These are phyloP conservation scores for Lasioglossum villosulum DNA, from an alignment of 2,888 invertebrate species.

Conservation along the genomic window DNA sequence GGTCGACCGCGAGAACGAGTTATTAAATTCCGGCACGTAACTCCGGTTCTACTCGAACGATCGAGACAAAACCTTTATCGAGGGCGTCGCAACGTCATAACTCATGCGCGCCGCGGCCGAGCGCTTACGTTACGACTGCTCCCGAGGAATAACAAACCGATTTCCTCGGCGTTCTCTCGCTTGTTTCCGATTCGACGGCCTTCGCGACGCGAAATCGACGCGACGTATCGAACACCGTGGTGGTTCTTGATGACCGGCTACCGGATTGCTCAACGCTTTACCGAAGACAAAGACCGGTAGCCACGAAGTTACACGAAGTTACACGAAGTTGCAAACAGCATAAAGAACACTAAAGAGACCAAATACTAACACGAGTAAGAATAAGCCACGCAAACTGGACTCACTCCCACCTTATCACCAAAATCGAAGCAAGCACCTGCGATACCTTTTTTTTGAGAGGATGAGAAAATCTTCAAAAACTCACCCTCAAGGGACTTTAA, in stretches of 20 bases:
- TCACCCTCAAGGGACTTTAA: too few relatives aligned
- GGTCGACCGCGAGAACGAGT: conserved; percentile 26
- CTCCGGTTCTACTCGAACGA: conserved; percentile 31
- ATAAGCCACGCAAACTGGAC: too few relatives aligned
- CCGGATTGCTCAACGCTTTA: neutral
- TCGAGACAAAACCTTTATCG: conserved; percentile 51
- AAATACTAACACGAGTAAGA: too few relatives aligned
- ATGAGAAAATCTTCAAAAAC: too few relatives aligned
- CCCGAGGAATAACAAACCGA: conserved; percentile 51
- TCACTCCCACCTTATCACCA: too few relatives aligned
- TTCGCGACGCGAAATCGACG: neutral
- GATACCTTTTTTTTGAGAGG: too few relatives aligned
- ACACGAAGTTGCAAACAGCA: too few relatives aligned
- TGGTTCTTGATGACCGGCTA: neutral
- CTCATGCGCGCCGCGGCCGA: conserved; percentile 54
- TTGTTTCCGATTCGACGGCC: neutral
- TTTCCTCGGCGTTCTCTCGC: conserved; percentile 13
- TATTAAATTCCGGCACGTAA: conserved; percentile 68
- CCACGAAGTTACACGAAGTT: too few relatives aligned
- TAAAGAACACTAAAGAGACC: too few relatives aligned
- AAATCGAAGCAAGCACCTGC: too few relatives aligned
- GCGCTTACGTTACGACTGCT: conserved; percentile 38
- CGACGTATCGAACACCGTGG: neutral
- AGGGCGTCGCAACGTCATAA: conserved; percentile 51
- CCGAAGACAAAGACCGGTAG: too few relatives aligned